Conservation (phyloP, 2,113 vertebrate genomes). For the Gyps fulvus region DNA sequence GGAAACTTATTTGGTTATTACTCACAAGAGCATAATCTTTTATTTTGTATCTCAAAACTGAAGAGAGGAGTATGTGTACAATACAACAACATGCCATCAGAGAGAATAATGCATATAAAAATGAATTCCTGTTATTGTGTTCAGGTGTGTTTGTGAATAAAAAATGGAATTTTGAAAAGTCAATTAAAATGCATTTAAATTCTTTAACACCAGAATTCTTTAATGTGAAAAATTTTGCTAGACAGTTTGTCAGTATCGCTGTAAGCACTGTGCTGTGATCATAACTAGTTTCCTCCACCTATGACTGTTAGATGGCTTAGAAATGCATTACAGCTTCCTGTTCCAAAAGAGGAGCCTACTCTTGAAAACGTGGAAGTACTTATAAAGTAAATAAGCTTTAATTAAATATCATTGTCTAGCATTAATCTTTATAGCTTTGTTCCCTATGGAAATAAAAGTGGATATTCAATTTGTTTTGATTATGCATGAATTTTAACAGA, state of each 20-base stretch:
- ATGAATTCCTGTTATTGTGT: conserved; percentile 30
- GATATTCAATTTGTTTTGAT: conserved; percentile 79
- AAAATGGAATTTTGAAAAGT: conserved; percentile 56
- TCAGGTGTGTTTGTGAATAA: conserved; percentile 52
- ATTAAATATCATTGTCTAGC: conserved; percentile 80
- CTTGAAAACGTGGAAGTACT: conserved; percentile 62
- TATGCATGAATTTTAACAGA: conserved; percentile 66
- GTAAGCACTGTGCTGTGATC: conserved; percentile 41
- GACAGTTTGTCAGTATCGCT: conserved; percentile 1
- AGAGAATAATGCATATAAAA: conserved; percentile 66
- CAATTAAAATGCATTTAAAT: conserved; percentile 69
- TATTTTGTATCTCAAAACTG: conserved; percentile 5
- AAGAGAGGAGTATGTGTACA: not conserved
- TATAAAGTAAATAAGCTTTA: conserved; percentile 79
- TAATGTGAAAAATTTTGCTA: conserved; percentile 52
- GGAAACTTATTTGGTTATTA: not conserved
- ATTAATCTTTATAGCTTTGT: conserved; percentile 75
- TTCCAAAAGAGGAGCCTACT: conserved; percentile 44
- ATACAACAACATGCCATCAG: conserved; percentile 31
- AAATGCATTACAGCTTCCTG: conserved; percentile 37
- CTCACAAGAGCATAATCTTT: not conserved
- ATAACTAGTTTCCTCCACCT: conserved; percentile 34
- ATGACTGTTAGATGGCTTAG: conserved; percentile 32
- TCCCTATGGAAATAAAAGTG: conserved; percentile 76
- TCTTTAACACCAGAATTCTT: conserved; percentile 39